Evolutionary conservation across 2,113 vertebrate species (phyloP).

Genomic region (Tachycineta bicolor): DNA sequence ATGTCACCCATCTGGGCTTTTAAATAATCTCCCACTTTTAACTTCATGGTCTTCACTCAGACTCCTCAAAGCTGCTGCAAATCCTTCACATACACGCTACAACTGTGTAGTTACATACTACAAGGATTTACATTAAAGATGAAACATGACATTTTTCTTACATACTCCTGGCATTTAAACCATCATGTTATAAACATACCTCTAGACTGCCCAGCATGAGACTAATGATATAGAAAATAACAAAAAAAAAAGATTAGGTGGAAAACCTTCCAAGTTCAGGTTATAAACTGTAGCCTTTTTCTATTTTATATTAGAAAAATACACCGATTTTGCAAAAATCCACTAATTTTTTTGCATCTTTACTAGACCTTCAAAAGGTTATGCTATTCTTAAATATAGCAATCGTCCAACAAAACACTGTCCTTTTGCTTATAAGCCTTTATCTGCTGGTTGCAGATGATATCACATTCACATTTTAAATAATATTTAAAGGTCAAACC

Average conservation of each 20-base stretch:
- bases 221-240: background rate
- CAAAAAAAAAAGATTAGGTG: background rate
- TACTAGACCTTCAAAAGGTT: background rate
- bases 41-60: background rate
- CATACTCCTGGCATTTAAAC: background rate
- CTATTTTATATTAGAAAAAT: background rate
- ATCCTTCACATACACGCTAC: background rate
- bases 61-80: background rate
- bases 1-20: background rate
- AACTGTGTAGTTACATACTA: background rate
- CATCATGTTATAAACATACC: background rate
- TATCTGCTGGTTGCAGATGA: conserved; percentile 21
- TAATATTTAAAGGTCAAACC: conserved; percentile 67
- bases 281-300: background rate
- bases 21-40: background rate
- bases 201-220: background rate
- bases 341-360: background rate
- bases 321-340: background rate
- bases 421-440: background rate
- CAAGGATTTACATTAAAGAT: background rate
- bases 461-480: conserved; percentile 44
- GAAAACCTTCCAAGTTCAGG: background rate
- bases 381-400: background rate
- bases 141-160: background rate
- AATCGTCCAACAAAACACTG: background rate